These are phyloP conservation scores for Ageneiosus marmoratus DNA, from an alignment of 2,113 vertebrate species.

Conservation along the genomic window DNA sequence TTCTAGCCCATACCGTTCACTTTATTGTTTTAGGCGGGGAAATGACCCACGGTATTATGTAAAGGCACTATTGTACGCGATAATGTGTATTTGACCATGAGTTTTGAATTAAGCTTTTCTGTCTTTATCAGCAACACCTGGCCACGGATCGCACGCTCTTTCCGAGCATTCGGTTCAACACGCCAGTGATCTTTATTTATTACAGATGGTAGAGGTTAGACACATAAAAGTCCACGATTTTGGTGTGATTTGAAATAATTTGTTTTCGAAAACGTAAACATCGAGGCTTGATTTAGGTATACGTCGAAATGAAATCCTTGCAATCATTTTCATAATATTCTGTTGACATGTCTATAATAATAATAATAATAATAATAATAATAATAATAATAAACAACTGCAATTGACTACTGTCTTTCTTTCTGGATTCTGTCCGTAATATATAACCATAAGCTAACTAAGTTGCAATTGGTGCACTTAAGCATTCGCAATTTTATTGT, in stretches of 20 bases:
- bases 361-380: neutral
- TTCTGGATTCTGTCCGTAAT: neutral
- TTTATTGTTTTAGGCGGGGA: constrained; percentile 7
- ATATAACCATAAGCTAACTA: neutral
- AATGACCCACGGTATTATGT: constrained; percentile 42
- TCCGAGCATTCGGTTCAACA: constrained; percentile 56
- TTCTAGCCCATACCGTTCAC: neutral
- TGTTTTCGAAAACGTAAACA: constrained; percentile 37
- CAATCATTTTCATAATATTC: neutral
- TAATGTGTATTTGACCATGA: constrained; percentile 56
- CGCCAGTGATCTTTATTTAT: constrained; percentile 60
- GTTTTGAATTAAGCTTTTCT: constrained; percentile 59
- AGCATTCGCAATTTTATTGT: neutral
- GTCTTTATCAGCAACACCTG: constrained; percentile 64
- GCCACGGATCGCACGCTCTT: constrained; percentile 49
- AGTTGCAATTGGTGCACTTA: neutral
- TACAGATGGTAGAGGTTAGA: constrained; percentile 62
- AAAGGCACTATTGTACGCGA: constrained; percentile 50
- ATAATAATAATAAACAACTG: neutral
- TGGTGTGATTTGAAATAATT: constrained; percentile 45
- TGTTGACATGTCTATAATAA: neutral
- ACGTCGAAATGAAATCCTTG: neutral
- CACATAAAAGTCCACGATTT: constrained; percentile 58
- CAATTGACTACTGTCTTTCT: neutral
- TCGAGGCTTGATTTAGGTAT: neutral